phyloP scores from a whole-genome alignment of 1,140 invertebrate species.

The Protaetia brevitarsis region DNA sequence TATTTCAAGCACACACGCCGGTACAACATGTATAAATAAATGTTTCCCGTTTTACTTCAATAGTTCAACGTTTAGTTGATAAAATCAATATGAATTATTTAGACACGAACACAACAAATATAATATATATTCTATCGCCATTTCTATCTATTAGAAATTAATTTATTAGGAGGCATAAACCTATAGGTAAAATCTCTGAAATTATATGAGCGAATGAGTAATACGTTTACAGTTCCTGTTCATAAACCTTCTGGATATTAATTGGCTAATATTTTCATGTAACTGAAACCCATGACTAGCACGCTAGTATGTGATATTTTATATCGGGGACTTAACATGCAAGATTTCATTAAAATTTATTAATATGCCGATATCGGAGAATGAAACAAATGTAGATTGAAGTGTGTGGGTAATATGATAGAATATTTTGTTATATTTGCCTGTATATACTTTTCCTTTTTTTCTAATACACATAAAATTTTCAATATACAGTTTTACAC shows the following conservation, averaged over 20 bases:
- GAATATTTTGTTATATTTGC: too few species aligned
- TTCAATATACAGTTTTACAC: too few species aligned
- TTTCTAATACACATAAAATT: too few species aligned
- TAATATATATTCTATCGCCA: conserved; percentile 2
- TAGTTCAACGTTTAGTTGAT: background rate
- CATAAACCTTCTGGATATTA: conserved; percentile 2
- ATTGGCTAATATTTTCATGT: background rate
- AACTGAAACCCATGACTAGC: too few species aligned
- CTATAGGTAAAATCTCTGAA: background rate
- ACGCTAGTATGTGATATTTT: too few species aligned
- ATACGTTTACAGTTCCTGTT: background rate
- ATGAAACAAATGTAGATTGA: too few species aligned
- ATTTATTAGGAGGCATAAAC: background rate
- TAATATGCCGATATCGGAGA: too few species aligned
- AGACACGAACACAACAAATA: conserved; percentile 9
- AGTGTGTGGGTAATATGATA: too few species aligned
- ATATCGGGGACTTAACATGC: too few species aligned
- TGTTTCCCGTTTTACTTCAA: background rate
- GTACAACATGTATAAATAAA: background rate
- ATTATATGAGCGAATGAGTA: background rate
- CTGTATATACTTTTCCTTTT: too few species aligned
- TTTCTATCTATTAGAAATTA: conserved; percentile 1
- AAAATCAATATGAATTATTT: background rate
- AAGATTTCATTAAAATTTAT: too few species aligned
- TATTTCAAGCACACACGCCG: background rate